Evolutionary conservation across 2,888 invertebrate species (phyloP), one percentile per base, ranked within the genome.

Genomic region (Macrophya annulata): DNA sequence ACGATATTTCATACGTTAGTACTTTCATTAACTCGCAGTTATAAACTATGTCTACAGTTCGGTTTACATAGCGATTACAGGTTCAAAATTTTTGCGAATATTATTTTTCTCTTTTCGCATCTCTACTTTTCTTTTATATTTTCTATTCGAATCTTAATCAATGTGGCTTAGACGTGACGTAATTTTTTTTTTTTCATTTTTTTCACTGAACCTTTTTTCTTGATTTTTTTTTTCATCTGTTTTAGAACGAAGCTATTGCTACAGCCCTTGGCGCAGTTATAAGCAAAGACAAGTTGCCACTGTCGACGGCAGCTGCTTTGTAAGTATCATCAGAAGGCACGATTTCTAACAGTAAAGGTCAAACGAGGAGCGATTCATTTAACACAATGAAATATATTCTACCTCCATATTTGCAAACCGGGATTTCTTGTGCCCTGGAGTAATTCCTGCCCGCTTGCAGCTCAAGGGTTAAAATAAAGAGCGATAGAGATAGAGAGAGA

Each of bases 191-290:
- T 8, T 3, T 40, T 8, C 17, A 15, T 45, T 45, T 10, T 45
- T 45, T 43, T n/a, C n/a, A 2, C 10, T 21, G 31, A 31, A 31
- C 15, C 72, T 12, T 48, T 48, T 45, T 48, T 4, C 15, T 40
- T n/a, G n/a, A 40, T 25, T 25, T 15, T 48, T 76, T 48, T 48
- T n/a, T 55, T 55, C 51, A 10, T 17, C n/a, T 51, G 21, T 77
- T 91, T 55, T 90, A 93, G 93, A 92, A 93, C 86, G 92, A 92
- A 88, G 92, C 91, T 86, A 89, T 93, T 82, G 89, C 90, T 84
- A 88, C 90, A 81, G 93, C 93, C 83, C 87, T 93, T 87, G 89
- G 90, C 85, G 87, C 89, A 83, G 90, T 92, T 86, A 87, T 93
- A 87, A 90, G 87, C 86, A 91, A 91, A 87, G 89, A 87, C 85